Base-by-base conservation (phyloP, 2,113 vertebrate genomes). In the Pangasianodon gigas region DNA sequence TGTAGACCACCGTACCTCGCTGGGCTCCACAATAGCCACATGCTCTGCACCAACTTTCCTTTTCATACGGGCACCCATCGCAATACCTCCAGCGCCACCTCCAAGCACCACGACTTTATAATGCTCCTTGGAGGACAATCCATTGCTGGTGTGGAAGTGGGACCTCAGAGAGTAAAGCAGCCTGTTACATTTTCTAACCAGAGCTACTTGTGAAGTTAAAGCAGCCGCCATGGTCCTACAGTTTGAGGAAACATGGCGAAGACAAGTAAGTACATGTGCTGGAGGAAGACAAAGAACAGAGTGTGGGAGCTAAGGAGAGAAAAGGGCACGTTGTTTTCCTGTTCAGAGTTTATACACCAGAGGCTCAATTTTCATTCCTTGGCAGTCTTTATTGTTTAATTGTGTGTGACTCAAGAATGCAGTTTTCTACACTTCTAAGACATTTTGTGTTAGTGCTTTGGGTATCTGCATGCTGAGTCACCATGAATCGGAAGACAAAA, bases 21-120 rank as follows among this genome's bases (percentile, higher is more conserved):
- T 97, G n/a, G 98, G 98, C 92, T 99, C 98, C 90, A 99, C 95
- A 0, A 99, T 92, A 24, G 97, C 98, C 92, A 99, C 97, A 0
- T 98, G 97, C 86, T 93, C 96, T 9, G 97, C 96, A 8, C 98
- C 98, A 11, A 99, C 90, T 91, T 95, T 97, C 93, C 97, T 97
- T 94, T 98, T 99, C 97, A 99, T 97, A 0, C 98, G 96, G 21
- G 98, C 95, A 0, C 97, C 95, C 98, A 99, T 99, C n/a, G 97
- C 0, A n/a, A 98, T 97, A 1, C 98, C 98, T 0, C 97, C 98
- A 2, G 94, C 93, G 1, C 98, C 98, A 91, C 98, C 98, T 6
- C 98, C 98, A 0, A 99, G 93, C 75, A 99, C 98, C 0, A 99
- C 95, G 2, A 99, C 96, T 91, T 98, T 97, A 86, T 97, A 97